Evolutionary conservation across 2,888 invertebrate genomes (phyloP).

Genomic region (Drosophila merina): DNA sequence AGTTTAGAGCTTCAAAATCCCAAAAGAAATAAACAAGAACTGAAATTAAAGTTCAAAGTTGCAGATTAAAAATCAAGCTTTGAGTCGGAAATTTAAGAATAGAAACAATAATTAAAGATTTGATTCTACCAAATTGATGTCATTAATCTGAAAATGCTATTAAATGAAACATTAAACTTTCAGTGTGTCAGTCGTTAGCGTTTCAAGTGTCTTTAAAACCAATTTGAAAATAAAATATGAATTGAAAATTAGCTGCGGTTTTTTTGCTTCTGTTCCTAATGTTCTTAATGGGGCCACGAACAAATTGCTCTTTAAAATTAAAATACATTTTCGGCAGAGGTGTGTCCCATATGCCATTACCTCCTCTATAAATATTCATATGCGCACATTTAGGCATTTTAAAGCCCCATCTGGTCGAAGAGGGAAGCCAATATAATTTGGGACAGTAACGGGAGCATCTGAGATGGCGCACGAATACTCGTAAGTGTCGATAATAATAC

Average conservation of each 20-base stretch:
- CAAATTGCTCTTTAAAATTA: neutral
- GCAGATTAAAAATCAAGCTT: constrained; percentile 27
- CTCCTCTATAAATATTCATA: constrained; percentile 27
- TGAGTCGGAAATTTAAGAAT: constrained; percentile 28
- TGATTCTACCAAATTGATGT: constrained; percentile 5
- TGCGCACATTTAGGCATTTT: constrained; percentile 6
- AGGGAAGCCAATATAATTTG: constrained; percentile 33
- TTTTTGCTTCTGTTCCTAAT: neutral
- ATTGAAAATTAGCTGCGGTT: neutral
- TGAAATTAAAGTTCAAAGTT: constrained; percentile 14
- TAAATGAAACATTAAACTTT: constrained; percentile 6
- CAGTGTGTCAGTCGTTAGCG: constrained; percentile 9
- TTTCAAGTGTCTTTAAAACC: constrained; percentile 12
- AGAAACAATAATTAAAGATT: constrained; percentile 4
- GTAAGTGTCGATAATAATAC: constrained; percentile 26
- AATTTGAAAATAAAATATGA: constrained; percentile 17
- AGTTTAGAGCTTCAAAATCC: constrained; percentile 34
- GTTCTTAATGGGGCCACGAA: neutral
- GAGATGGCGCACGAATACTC: constrained; percentile 18
- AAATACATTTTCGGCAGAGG: constrained; percentile 14
- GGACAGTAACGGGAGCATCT: constrained; percentile 34
- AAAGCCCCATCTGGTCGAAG: constrained; percentile 23
- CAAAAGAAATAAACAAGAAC: constrained; percentile 14
- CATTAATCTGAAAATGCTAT: constrained; percentile 2
- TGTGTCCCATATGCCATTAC: constrained; percentile 22